Evolutionary conservation across 2,888 invertebrate species (phyloP).

Genomic region (Nebria salina): DNA sequence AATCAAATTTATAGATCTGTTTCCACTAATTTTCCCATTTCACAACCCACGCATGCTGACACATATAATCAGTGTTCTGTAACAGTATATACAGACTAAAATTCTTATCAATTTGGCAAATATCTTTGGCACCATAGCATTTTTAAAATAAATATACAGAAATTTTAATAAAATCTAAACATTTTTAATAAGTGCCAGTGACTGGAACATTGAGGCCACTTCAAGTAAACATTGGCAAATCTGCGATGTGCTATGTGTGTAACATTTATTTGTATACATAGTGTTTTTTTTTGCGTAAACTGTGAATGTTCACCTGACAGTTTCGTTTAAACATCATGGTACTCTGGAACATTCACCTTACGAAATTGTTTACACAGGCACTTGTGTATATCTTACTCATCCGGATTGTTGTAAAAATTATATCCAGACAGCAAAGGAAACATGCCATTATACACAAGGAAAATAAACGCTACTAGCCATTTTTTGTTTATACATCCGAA

Average conservation of each 20-base stretch:
- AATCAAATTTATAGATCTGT: too few relatives aligned
- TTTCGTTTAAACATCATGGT: background rate
- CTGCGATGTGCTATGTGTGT: background rate
- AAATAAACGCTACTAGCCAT: background rate
- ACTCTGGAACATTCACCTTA: slow-evolving; percentile 30
- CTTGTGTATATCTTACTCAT: slow-evolving; percentile 22
- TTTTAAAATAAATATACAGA: background rate
- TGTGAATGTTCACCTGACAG: slow-evolving; percentile 30
- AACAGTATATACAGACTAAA: too few relatives aligned
- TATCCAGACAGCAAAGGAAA: background rate
- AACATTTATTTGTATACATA: slow-evolving; percentile 13
- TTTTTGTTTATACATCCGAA: background rate
- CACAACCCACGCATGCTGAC: too few relatives aligned
- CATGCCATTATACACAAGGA: background rate
- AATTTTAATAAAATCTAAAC: background rate
- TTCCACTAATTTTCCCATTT: too few relatives aligned
- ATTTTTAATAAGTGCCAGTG: background rate
- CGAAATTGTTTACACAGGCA: slow-evolving; percentile 26
- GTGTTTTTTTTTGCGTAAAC: slow-evolving; percentile 13
- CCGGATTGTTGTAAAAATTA: slow-evolving; percentile 11
- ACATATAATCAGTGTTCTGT: too few relatives aligned
- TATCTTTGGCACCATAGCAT: background rate
- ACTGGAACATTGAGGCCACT: background rate
- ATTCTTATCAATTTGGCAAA: background rate
- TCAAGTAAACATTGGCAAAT: slow-evolving; percentile 7